A percentile compares a stretch with the other conserved stretches of the same genome.
phyloP scores from a whole-genome alignment of 2,888 invertebrate species.

The Chymomyza caudatula region DNA sequence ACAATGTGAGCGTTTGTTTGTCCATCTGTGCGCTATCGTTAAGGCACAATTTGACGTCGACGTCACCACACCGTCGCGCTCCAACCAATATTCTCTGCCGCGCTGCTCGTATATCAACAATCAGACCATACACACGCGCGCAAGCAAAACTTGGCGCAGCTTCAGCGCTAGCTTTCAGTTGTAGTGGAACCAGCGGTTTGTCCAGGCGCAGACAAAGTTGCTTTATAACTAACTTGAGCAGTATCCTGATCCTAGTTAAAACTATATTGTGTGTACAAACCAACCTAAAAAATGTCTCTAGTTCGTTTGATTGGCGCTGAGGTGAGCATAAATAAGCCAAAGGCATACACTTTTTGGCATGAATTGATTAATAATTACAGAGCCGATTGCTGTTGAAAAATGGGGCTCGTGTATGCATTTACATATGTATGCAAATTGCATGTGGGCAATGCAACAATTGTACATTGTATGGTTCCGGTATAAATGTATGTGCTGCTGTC shows the following conservation, averaged over 20 bases:
- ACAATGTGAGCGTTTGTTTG: background rate
- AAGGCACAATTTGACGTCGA: conserved; percentile 21
- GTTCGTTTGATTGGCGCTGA: conserved; percentile 74
- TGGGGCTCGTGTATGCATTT: no score
- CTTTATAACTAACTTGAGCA: background rate
- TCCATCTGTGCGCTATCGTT: conserved; percentile 14
- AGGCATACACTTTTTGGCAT: background rate
- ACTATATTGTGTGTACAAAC: background rate
- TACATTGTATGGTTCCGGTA: background rate
- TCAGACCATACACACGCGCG: background rate
- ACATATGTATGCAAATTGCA: background rate
- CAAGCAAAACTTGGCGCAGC: conserved; percentile 47
- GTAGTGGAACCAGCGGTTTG: conserved; percentile 65
- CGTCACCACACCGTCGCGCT: conserved; percentile 1
- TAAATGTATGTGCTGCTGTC: background rate
- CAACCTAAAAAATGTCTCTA: conserved; percentile 70
- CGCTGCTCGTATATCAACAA: background rate
- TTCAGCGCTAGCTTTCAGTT: conserved; percentile 68
- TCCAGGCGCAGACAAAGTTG: conserved; percentile 33
- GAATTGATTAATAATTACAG: background rate
- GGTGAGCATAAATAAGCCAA: conserved; percentile 59
- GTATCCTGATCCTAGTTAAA: background rate
- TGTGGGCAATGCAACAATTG: background rate
- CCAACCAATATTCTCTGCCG: background rate
- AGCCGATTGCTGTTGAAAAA: no score